Base-by-base conservation (phyloP, 1,140 invertebrate species). In the Trichonephila clavipes region DNA sequence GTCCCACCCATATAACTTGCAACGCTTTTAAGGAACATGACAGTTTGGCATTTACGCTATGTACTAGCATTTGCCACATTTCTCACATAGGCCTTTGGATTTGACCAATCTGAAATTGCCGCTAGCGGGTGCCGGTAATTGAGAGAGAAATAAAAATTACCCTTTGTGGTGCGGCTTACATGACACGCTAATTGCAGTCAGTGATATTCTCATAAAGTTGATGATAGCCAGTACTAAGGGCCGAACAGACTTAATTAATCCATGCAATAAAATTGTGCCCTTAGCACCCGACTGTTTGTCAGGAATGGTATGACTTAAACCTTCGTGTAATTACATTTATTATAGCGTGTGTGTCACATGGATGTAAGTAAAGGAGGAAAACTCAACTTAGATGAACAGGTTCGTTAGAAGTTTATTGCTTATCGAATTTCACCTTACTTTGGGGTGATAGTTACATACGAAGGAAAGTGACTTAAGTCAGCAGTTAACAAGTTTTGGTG, bases 81-180 rank as follows among this genome's bases (percentile, higher is more conserved):
- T 77, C 69, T 77, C 69, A 77, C 69, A 40, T 18, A 14, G 69
- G 69, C 1, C 0, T 28, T 34, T 77, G 24, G 16, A 12, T 40
- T 77, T 18, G 69, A 77, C 69, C 69, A 77, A 77, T 34, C 69
- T 28, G 12, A 16, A 14, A 28, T 16, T 1, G 69, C 69, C 69
- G 24, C 28, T 6, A 83, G 82, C 40, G n/a, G 82, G 58, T 62
- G 28, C 21, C n/a, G n/a, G 24, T 87, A 87, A 87, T 87, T 62
- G 85, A 87, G 85, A 87, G 16, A 62, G n/a, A 40, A 58, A 87
- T 64, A 87, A 87, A 87, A 83, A 62, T 87, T 62, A 59, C n/a
- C 19, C 3, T 51, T 83, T 51, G 40, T 44, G 44, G 81, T 62
- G 85, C n/a, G 34, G n/a, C 59, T 58, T 28, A 83, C 81, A 87